Evolutionary conservation across 2,888 invertebrate genomes (phyloP), one percentile per base, ranked within the genome.

Genomic region (Cyclophora punctaria): DNA sequence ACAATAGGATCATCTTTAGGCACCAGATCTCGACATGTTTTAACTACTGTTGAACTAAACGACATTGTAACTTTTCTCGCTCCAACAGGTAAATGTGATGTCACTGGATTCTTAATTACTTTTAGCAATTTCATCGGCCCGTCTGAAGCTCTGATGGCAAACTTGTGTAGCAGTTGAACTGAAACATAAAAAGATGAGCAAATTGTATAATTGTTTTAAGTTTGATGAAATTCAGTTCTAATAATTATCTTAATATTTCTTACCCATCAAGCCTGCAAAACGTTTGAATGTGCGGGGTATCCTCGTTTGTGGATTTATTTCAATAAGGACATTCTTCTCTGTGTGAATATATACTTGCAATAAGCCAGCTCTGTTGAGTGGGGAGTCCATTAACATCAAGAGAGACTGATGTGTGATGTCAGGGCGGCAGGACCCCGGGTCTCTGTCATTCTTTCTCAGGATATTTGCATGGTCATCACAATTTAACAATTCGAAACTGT

Each of bases 321-420:
- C 97, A 66, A 98, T 97, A 0, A 98, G 89, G 42, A 97, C 96
- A 90, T 97, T 97, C 70, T 95, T 95, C 69, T 94, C 95, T 3
- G 98, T 98, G 67, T 95, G 96, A 50, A 98, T 90, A 70, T 97
- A 98, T 2, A 98, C 97, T 91, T 99, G 98, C n/a, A 99, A 85
- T 20, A 98, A 88, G 0, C 98, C 98, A 45, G 98, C 98, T 66
- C 99, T 90, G 78, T 99, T 99, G 44, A 99, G 83, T 0, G 99
- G 99, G 55, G 98, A 98, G 78, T 99, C 99, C 89, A 99, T 93
- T 46, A 99, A 89, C 98, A 99, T 99, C 0, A 99, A 88, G 7
- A 99, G 89, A 75, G 98, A 99, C 80, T 99, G 99, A 80, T 99
- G 99, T 0, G 96, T 93, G 55, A 99, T 99, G 72, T 99, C 99